Conservation (phyloP, 2,113 vertebrate species). For the Odocoileus virginianus region DNA sequence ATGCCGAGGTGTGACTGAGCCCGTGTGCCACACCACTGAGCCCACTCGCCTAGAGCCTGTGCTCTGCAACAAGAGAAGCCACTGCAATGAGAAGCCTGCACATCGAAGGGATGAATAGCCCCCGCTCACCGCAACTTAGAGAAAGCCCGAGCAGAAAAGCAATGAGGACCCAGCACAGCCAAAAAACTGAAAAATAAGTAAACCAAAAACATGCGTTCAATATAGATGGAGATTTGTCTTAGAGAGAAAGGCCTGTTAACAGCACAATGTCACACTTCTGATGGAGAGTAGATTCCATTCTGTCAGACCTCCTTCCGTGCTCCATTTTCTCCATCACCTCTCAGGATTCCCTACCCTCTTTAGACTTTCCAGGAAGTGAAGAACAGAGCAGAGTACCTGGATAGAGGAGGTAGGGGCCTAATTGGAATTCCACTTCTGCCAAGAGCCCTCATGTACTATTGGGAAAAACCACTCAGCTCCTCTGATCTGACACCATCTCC, state of each 20-base stretch:
- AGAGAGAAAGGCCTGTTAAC: background rate
- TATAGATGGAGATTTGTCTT: background rate
- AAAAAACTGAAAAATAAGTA: background rate
- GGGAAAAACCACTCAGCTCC: background rate
- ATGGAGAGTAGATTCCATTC: background rate
- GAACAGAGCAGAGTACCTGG: background rate
- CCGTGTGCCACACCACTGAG: background rate
- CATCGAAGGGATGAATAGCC: background rate
- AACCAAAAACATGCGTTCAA: background rate
- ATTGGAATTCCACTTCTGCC: background rate
- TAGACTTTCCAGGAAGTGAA: background rate
- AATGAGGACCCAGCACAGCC: background rate
- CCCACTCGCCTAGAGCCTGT: background rate
- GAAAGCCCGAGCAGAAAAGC: background rate
- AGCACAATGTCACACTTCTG: background rate
- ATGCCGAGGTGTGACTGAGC: background rate
- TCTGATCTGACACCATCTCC: background rate
- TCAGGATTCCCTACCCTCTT: background rate
- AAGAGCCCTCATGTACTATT: background rate
- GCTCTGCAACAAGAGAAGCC: background rate
- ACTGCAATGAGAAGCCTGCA: background rate
- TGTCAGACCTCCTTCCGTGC: background rate
- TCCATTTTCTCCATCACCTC: background rate
- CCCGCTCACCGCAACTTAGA: background rate
- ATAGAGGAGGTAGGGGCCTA: background rate